Conservation (phyloP, 2,888 invertebrate genomes). For the Nemoura dubitans region DNA sequence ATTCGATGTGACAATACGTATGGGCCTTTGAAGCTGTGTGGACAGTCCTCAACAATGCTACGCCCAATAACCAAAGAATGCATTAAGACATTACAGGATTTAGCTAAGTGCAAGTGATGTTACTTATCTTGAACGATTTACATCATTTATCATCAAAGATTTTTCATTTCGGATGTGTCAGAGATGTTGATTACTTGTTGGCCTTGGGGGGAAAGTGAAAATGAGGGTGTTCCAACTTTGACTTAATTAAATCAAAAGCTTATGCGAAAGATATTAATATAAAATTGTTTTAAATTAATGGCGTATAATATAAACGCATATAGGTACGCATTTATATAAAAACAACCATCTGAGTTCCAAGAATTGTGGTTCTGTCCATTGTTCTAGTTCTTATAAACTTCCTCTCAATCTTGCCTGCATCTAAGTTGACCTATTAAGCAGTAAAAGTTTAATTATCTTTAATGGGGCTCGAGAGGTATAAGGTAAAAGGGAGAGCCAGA, state of each 20-base stretch:
- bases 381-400: conserved; percentile 4
- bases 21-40: not conserved
- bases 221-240: not conserved
- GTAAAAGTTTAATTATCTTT: conserved; percentile 32
- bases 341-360: not conserved
- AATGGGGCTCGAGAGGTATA: not conserved
- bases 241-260: not conserved
- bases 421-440: conserved; percentile 17
- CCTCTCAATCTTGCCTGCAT: not conserved
- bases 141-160: conserved; percentile 27
- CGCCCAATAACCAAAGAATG: conserved; percentile 22
- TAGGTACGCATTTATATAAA: not conserved
- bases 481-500: not conserved
- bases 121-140: not conserved
- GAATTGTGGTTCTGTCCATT: not conserved
- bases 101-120: conserved; percentile 29
- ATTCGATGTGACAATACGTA: conserved; percentile 9
- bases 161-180: not conserved
- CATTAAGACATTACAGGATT: conserved; percentile 27
- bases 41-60: conserved; percentile 8
- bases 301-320: not conserved
- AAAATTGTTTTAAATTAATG: not conserved
- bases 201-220: conserved; percentile 5
- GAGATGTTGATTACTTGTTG: not conserved
- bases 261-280: not conserved